Conservation (phyloP, 23 tunicate genomes). For the Halocynthia aurantium region DNA sequence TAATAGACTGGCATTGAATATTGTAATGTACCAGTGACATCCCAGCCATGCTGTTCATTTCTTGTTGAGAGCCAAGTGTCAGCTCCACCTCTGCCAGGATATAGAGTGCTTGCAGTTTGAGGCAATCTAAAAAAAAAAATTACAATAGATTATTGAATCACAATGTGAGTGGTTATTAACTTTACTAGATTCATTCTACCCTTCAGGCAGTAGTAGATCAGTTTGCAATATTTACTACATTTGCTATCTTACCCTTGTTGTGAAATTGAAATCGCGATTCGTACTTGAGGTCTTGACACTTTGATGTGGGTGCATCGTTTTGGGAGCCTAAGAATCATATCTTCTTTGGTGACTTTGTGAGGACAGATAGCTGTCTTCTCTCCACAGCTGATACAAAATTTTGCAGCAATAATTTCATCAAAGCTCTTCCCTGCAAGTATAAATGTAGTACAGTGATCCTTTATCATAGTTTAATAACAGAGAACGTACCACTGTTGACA, state of each 20-base stretch:
- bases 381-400: slow-evolving; percentile 85
- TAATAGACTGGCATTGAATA: no score
- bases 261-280: slow-evolving; percentile 13
- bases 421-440: slow-evolving; percentile 60
- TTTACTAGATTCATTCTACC: no score
- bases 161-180: no score
- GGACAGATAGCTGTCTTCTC: slow-evolving; percentile 90
- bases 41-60: slow-evolving; percentile 27
- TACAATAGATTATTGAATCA: no score
- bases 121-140: background rate
- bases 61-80: slow-evolving; percentile 25
- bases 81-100: slow-evolving; percentile 23
- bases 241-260: slow-evolving; percentile 23
- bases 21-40: slow-evolving; percentile 1
- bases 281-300: slow-evolving; percentile 64
- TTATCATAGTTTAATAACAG: background rate
- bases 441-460: no score
- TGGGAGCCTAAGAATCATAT: slow-evolving; percentile 59
- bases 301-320: slow-evolving; percentile 68
- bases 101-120: slow-evolving; percentile 25
- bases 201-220: no score
- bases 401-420: slow-evolving; percentile 60
- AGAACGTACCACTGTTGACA: slow-evolving; percentile 41
- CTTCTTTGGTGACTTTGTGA: slow-evolving; percentile 77
- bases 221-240: background rate